Base-by-base conservation (phyloP, 2,113 vertebrate species). In the Pavo muticus region DNA sequence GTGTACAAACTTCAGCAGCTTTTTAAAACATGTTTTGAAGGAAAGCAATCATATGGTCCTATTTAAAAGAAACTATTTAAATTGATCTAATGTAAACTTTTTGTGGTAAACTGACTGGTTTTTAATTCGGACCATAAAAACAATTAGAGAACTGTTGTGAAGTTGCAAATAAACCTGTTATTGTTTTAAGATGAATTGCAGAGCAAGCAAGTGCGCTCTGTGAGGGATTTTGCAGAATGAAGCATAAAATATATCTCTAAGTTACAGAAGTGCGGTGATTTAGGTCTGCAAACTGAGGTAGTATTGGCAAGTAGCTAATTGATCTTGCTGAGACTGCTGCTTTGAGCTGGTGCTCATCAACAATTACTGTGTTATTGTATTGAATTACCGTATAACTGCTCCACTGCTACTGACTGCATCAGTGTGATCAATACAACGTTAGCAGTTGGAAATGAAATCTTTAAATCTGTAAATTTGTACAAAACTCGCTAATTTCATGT, bases 51-150 rank as follows among this genome's bases (percentile, higher is more conserved):
- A 67, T 88, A 79, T 80, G 71, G 75, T 92, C 68, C 70, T 7
- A 47, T 87, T 94, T 84, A 83, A 30, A 80, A 87, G 63, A 91
- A 89, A 85, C 67, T 70, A 80, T 70, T 84, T 84, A 9, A 70
- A 80, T 67, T 48, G 0, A 81, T 65, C 19, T 87, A 65, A 84
- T 63, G 27, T 76, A 88, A 84, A 45, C 21, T 29, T 81, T 35
- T 10, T 69, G 39, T 44, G 61, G 20, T 81, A 72, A 92, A 82
- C 67, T 76, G 59, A 70, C 64, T 88, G 70, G 10, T n/a, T 92
- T 92, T 82, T 79, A 76, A 89, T 37, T 88, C 3, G 12, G 35
- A 7, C 16, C 15, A 30, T 86, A 56, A 54, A 92, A 85, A 30
- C 60, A 89, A 64, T 74, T 44, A 71, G 23, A 60, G 29, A 80